Base-by-base conservation (phyloP, 2,797 vertebrate genomes). In the Cuniculus paca region DNA sequence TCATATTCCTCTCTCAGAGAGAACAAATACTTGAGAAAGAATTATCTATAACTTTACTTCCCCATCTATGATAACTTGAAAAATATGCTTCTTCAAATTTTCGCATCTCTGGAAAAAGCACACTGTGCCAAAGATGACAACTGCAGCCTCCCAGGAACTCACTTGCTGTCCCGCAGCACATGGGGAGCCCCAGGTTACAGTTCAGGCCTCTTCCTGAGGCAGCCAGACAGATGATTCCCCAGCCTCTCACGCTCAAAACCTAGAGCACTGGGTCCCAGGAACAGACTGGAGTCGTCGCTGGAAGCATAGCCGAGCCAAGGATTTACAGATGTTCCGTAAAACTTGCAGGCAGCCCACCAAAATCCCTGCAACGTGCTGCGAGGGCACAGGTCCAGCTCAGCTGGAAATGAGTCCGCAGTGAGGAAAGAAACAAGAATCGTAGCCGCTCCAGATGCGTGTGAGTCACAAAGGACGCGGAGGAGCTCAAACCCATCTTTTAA, bases 301-400 rank as follows among this genome's bases (percentile, higher is more conserved):
- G 95, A 96, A 95, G 90, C 60, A 82, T 24, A 90, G 83, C 91
- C 95, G 74, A 80, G 90, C 93, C 63, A 85, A 93, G 87, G 50
- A 91, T 91, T 96, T 97, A 90, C 97, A 98, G 97, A 97, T 97
- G 96, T 96, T 97, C 97, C 78, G 68, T 79, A 93, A 96, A 97
- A 97, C 89, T 74, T 87, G 75, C 68, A 96, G 90, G 74, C 84
- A 92, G 95, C 92, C 78, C 77, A 84, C 87, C 88, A 48, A 85
- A 96, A 75, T 56, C 96, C 88, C 89, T 17, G 48, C 58, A 19
- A 87, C 22, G 82, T 94, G 86, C 85, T 70, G 88, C 56, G 61
- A 93, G 96, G 91, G 97, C 91, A 48, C 22, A 6, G 31, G 5
- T 94, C 96, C 97, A 97, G 94, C 95, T 72, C 50, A 1, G 68